phyloP scores from a whole-genome alignment of 2,113 vertebrate genomes.

The Baryphthengus martii region DNA sequence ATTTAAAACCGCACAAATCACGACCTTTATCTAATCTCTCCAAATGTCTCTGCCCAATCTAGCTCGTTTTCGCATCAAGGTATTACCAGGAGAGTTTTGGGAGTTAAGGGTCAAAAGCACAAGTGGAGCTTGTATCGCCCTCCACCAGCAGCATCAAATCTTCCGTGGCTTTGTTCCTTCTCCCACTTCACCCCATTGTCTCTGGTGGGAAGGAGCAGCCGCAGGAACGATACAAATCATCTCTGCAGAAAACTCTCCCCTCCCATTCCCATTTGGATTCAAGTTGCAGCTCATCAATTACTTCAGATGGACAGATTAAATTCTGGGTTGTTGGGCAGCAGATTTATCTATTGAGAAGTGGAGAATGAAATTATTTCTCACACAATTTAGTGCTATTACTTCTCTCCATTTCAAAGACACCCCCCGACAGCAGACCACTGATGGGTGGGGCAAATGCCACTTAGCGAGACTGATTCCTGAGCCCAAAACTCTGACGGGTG shows the following conservation, averaged over 20 bases:
- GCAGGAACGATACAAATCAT: neutral
- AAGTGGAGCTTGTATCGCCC: neutral
- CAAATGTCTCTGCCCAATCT: neutral
- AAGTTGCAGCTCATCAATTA: neutral
- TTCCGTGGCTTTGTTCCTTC: neutral
- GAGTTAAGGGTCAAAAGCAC: neutral
- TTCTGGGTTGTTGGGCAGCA: neutral
- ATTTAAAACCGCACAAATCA: neutral
- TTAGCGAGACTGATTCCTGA: neutral
- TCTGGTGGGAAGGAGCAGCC: neutral
- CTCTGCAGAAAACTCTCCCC: neutral
- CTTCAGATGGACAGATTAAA: neutral
- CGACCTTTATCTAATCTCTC: neutral
- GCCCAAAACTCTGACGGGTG: neutral
- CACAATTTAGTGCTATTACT: conserved; percentile 18
- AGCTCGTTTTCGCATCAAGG: neutral
- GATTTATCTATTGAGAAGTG: neutral
- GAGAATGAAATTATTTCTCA: conserved; percentile 42
- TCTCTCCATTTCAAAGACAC: neutral
- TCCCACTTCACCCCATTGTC: neutral
- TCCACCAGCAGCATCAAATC: neutral
- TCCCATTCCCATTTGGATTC: conserved; percentile 18
- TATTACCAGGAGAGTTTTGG: neutral
- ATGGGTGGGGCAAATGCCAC: neutral
- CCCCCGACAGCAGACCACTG: neutral